Conservation (phyloP, 2,797 vertebrate species). For the Hyperoplus immaculatus region DNA sequence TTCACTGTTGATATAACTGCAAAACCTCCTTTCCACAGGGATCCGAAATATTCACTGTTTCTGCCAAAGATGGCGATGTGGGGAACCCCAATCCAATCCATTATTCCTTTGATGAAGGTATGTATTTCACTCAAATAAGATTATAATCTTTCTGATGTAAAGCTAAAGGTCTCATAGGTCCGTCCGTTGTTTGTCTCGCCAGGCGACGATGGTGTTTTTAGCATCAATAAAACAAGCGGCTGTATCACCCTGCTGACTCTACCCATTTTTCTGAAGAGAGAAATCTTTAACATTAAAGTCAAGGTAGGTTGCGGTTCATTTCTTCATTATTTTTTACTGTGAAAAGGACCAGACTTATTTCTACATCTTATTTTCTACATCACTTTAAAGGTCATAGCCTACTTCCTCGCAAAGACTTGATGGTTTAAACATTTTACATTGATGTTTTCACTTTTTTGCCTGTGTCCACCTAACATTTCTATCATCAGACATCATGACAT, state of each 20-base stretch:
- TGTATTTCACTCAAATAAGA: conserved; percentile 44
- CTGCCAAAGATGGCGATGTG: conserved; percentile 93
- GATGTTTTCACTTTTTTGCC: not conserved
- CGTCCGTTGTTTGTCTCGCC: conserved; percentile 22
- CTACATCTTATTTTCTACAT: too few species aligned
- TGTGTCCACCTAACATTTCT: not conserved
- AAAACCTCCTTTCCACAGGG: conserved; percentile 81
- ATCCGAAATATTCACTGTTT: conserved; percentile 92
- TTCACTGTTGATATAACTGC: not conserved
- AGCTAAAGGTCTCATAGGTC: not conserved
- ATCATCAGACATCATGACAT: not conserved
- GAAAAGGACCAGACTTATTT: not conserved
- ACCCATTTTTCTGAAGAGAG: conserved; percentile 90
- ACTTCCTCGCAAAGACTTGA: not conserved
- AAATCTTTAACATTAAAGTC: conserved; percentile 93
- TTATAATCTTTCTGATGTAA: not conserved
- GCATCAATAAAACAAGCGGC: conserved; percentile 91
- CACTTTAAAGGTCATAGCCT: not conserved
- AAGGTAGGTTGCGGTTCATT: conserved; percentile 83
- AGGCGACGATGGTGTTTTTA: conserved; percentile 92
- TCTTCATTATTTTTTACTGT: not conserved
- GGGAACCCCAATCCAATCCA: conserved; percentile 90
- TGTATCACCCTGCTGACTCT: conserved; percentile 88
- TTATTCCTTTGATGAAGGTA: conserved; percentile 92
- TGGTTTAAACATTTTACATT: not conserved